These are phyloP conservation scores for Pteropus alecto DNA, from an alignment of 2,113 vertebrate genomes.

Conservation along the genomic window DNA sequence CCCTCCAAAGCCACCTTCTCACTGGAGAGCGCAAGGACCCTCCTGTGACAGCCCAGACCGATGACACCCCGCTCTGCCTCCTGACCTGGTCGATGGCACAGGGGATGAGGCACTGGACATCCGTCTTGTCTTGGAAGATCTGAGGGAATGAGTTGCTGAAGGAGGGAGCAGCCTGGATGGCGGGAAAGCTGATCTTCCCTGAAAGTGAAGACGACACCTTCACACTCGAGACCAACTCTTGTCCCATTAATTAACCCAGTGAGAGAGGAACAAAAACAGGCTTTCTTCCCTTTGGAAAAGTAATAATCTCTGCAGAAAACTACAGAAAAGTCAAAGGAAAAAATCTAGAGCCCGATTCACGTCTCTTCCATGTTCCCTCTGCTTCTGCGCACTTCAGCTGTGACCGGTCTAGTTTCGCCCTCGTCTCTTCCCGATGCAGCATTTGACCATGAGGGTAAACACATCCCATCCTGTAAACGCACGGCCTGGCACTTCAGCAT, in stretches of 20 bases:
- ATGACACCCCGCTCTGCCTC: not conserved
- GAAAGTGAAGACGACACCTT: constrained; percentile 2
- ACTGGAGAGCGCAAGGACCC: rapidly evolving
- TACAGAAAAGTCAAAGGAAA: not conserved
- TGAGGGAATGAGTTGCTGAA: constrained; percentile 97
- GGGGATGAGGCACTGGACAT: constrained; percentile 96
- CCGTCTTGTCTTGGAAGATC: constrained; percentile 90
- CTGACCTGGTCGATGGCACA: constrained; percentile 98
- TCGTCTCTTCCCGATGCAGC: rapidly evolving
- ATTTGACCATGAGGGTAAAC: rapidly evolving
- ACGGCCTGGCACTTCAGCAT: rapidly evolving
- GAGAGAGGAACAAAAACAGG: not conserved
- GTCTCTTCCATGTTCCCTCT: not conserved
- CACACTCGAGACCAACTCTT: rapidly evolving
- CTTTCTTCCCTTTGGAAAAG: not conserved
- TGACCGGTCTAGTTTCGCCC: rapidly evolving
- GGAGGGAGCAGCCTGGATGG: constrained; percentile 96
- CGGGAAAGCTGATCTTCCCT: constrained; percentile 99
- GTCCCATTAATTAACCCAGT: rapidly evolving
- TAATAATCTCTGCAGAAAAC: not conserved
- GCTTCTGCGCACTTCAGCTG: rapidly evolving
- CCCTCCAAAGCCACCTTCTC: no score
- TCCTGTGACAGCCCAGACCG: not conserved
- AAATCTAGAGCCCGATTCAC: rapidly evolving
- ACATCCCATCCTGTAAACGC: rapidly evolving